Percentiles rank a stretch among this genome's conserved stretches.
Conservation (phyloP, 2,797 vertebrate genomes). For the Leptoclinus maculatus region DNA sequence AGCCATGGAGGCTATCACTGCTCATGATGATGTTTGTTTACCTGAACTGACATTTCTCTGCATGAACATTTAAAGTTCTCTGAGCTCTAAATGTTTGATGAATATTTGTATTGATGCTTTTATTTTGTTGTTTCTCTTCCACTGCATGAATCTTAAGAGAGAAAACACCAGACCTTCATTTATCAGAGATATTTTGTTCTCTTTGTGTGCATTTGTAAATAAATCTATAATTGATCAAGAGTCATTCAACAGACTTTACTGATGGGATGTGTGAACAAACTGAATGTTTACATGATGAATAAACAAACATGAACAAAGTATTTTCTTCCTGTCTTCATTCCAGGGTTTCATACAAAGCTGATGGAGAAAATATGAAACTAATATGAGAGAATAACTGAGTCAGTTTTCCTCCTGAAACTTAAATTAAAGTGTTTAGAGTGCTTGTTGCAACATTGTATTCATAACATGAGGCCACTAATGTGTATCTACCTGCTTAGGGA, state of each 20-base stretch:
- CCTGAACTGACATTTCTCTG: neutral
- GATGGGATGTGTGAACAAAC: neutral
- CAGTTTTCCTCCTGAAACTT: neutral
- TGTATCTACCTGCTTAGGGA: no score
- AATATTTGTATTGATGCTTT: neutral
- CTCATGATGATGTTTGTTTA: neutral
- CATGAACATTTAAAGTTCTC: neutral
- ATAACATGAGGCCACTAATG: no score
- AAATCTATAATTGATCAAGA: neutral
- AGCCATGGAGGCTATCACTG: neutral
- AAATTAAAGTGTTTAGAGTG: no score
- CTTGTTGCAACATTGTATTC: no score
- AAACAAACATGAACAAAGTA: neutral
- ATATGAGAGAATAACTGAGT: neutral
- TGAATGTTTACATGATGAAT: neutral
- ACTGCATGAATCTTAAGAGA: neutral
- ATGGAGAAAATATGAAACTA: neutral
- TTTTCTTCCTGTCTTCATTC: neutral
- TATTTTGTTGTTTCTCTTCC: neutral
- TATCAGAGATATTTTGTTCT: no score
- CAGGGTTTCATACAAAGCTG: neutral
- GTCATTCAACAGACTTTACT: neutral
- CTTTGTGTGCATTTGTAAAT: no score
- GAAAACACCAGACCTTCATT: neutral
- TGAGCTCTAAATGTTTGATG: neutral